Base-by-base conservation (phyloP, 2,888 invertebrate species). In the Sinopyrophorus schimmeli region DNA sequence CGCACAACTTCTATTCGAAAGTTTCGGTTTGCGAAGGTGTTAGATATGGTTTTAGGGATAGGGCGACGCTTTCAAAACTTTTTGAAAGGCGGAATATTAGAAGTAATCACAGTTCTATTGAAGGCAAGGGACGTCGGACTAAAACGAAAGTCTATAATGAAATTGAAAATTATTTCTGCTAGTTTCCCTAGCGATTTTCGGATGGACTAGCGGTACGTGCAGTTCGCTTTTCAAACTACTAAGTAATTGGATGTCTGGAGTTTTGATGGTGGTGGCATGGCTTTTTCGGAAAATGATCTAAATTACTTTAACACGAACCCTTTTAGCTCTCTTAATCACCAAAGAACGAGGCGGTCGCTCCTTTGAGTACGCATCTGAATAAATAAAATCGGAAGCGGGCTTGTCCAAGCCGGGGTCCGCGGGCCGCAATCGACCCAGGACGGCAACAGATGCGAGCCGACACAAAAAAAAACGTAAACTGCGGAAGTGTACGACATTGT, bases 221-320 rank as follows among this genome's bases (percentile, higher is more conserved):
- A 38, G 31, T 49, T 27, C 38, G 26, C 34, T 16, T 49, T 49
- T 49, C 12, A 43, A 43, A 49, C 49, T 42, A 28, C 40, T 46
- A 50, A 47, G 54, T 56, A 54, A 57, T 57, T 53, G 50, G 57
- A 54, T 43, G 47, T 46, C 52, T 52, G 34, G 40, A 53, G 47
- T 57, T 54, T 54, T 40, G 24, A 39, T 17, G 38, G 43, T 27
- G 38, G 39, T n/a, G n/a, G n/a, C n/a, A n/a, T n/a, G 32, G 49
- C 32, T 38, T 43, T 54, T 56, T 42, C 41, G 40, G 51, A 42
- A 54, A 56, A 48, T 49, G 54, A 46, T 44, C 48, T 35, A 42
- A 54, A 54, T 57, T 57, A 49, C 54, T 44, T 44, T 43, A n/a
- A 32, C 39, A 34, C 49, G 47, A 43, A 49, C 47, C 46, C 44